These are phyloP conservation scores for Eupleurogrammus muticus DNA, from an alignment of 2,797 vertebrate genomes.

Conservation along the genomic window DNA sequence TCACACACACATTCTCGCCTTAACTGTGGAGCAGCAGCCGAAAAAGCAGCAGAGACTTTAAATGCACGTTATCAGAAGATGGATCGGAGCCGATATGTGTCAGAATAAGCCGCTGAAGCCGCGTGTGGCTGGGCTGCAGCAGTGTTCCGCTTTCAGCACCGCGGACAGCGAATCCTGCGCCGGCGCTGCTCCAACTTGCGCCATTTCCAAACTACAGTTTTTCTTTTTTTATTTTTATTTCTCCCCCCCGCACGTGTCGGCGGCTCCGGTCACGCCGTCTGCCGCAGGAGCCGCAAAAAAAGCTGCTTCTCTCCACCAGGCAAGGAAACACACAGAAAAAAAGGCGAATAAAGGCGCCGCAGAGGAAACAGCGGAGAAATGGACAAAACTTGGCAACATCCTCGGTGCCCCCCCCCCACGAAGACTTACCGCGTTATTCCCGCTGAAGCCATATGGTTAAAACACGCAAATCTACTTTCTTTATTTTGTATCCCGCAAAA, in stretches of 20 bases:
- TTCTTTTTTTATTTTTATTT: no score
- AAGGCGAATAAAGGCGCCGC: neutral
- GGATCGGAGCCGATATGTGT: slow-evolving; percentile 1
- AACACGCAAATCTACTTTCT: slow-evolving; percentile 68
- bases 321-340: no score
- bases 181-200: slow-evolving; percentile 2
- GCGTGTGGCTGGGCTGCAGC: neutral
- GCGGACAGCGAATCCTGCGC: slow-evolving; percentile 59
- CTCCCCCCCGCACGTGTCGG: slow-evolving; percentile 3
- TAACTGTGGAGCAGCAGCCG: neutral
- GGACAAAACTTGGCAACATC: neutral
- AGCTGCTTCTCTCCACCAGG: no score
- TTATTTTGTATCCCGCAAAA: no score
- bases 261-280: neutral
- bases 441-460: slow-evolving; percentile 71
- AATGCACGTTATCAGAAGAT: slow-evolving; percentile 1
- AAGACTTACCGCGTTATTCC: slow-evolving; percentile 74
- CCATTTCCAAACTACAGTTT: slow-evolving; percentile 20
- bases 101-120: slow-evolving; percentile 11
- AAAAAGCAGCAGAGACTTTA: neutral
- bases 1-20: neutral
- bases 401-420: no score
- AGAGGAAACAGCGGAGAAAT: neutral
- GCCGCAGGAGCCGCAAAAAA: no score
- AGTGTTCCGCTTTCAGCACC: slow-evolving; percentile 68